Conservation (phyloP, 2,888 invertebrate species). For the Amorpha juglandis region DNA sequence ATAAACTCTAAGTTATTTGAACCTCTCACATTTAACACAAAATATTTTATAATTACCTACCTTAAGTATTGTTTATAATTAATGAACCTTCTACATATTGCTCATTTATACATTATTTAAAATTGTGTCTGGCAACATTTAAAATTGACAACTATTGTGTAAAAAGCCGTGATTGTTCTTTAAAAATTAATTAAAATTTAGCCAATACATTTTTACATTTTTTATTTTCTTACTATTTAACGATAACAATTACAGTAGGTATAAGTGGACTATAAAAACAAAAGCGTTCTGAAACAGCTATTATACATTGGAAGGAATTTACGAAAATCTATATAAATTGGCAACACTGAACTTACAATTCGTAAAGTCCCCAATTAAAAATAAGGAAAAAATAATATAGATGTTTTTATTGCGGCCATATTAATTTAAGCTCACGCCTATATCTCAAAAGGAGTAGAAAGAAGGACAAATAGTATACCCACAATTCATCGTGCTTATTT, state of each 20-base stretch:
- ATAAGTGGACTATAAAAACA: constrained; percentile 22
- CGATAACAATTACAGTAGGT: constrained; percentile 21
- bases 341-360: constrained; percentile 23
- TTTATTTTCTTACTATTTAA: constrained; percentile 12
- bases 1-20: constrained; percentile 1
- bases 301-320: constrained; percentile 26
- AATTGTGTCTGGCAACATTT: constrained; percentile 8
- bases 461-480: not conserved
- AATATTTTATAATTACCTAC: not conserved
- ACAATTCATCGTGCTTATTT: not conserved
- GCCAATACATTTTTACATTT: constrained; percentile 17
- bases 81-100: not conserved
- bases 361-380: constrained; percentile 29
- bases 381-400: not conserved
- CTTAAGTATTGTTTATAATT: constrained; percentile 6
- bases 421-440: not conserved
- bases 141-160: constrained; percentile 18
- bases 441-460: not conserved
- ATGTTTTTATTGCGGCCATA: not conserved
- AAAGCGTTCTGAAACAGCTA: constrained; percentile 33
- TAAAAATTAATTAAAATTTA: constrained; percentile 16
- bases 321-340: constrained; percentile 20
- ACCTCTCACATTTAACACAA: constrained; percentile 4
- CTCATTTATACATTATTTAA: not conserved
- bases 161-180: constrained; percentile 9